phyloP scores from a whole-genome alignment of 2,888 invertebrate species.

The Drosophila phalerata region DNA sequence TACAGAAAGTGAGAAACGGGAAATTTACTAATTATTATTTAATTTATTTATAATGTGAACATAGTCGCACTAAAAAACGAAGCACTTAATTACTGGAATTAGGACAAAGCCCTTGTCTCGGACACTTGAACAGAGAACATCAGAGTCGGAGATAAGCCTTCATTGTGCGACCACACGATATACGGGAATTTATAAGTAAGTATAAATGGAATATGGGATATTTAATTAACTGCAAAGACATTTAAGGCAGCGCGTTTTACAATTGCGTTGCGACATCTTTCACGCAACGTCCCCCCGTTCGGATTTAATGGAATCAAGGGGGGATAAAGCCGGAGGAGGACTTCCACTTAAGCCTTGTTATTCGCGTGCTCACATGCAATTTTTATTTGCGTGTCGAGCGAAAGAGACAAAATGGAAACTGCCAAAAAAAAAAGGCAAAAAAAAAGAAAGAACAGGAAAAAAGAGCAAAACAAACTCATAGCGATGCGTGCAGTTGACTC shows the following conservation, averaged over 20 bases:
- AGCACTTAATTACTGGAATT: slow-evolving; percentile 67
- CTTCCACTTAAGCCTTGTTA: slow-evolving; percentile 65
- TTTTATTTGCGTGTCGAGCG: slow-evolving; percentile 80
- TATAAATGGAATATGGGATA: slow-evolving; percentile 51
- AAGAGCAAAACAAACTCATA: slow-evolving; percentile 47
- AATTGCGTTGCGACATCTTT: slow-evolving; percentile 69
- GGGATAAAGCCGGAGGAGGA: neutral
- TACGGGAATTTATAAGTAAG: slow-evolving; percentile 1
- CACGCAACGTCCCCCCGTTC: slow-evolving; percentile 60
- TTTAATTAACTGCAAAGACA: slow-evolving; percentile 81
- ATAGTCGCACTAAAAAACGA: slow-evolving; percentile 14
- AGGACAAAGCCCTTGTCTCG: slow-evolving; percentile 42
- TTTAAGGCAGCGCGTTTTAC: slow-evolving; percentile 70
- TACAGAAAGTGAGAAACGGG: neutral
- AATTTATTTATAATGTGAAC: slow-evolving; percentile 60
- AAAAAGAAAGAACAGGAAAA: no score
- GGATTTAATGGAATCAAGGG: neutral
- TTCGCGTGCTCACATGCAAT: slow-evolving; percentile 82
- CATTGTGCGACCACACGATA: slow-evolving; percentile 43
- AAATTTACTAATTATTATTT: slow-evolving; percentile 64
- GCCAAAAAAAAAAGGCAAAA: slow-evolving; percentile 61
- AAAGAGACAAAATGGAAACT: slow-evolving; percentile 53
- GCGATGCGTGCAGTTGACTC: slow-evolving; percentile 58
- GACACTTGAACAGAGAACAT: slow-evolving; percentile 37
- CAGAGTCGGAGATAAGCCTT: slow-evolving; percentile 43